phyloP scores from a whole-genome alignment of 2,797 vertebrate genomes.

The Tenualosa ilisha region DNA sequence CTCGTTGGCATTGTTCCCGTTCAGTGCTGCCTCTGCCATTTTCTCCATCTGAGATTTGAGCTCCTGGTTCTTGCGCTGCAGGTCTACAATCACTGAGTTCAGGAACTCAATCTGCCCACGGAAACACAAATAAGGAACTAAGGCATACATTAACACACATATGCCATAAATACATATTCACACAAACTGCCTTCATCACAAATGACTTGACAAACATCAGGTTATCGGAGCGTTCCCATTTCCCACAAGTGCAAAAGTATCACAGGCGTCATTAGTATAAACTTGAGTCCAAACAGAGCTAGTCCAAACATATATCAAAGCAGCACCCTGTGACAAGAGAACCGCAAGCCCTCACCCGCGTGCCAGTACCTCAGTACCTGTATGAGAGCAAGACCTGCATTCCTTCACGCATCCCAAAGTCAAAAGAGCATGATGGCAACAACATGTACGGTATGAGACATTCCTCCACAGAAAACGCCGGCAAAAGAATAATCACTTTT shows the following conservation, averaged over 20 bases:
- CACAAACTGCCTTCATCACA: background rate
- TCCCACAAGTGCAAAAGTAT: background rate
- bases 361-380: background rate
- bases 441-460: background rate
- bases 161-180: background rate
- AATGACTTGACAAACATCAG: background rate
- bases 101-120: constrained; percentile 88
- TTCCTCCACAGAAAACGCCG: background rate
- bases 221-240: background rate
- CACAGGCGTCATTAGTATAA: background rate
- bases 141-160: background rate
- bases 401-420: background rate
- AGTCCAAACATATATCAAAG: background rate
- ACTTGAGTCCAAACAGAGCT: background rate
- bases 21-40: constrained; percentile 92
- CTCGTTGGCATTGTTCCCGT: constrained; percentile 84
- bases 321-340: background rate
- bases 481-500: background rate
- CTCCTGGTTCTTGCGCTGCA: constrained; percentile 89
- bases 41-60: constrained; percentile 87
- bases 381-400: background rate
- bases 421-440: background rate
- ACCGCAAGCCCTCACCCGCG: background rate
- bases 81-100: constrained; percentile 95
- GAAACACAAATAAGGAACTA: background rate